Base-by-base conservation (phyloP, 2,797 vertebrate species). In the Cynodonichthys magdalenae region DNA sequence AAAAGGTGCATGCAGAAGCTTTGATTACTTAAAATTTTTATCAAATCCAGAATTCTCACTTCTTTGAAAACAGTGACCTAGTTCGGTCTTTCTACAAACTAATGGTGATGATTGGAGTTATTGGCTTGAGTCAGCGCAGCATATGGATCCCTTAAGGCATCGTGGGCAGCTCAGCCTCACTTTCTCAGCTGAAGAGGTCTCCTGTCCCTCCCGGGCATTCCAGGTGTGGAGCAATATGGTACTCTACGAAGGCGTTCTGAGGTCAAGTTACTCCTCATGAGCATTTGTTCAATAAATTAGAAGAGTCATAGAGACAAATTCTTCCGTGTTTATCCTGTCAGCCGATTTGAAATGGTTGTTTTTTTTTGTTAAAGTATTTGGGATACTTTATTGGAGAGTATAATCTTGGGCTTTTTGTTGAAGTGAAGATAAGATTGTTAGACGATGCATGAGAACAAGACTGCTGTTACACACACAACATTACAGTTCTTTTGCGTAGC, bases 221-320 rank as follows among this genome's bases (percentile, higher is more conserved):
- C 84, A 86, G 85, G 87, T 88, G 79, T 76, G 74, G 70, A 27
- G 57, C 88, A 89, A 90, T 90, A 87, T 92, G 90, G 71, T 73
- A 59, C 39, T 73, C 36, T 5, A 44, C 67, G 52, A 59, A 2
- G 5, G 15, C 4, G 5, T 45, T 66, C 34, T 57, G 66, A 81
- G 79, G 76, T 84, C 64, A 34, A 48, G 45, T 15, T 3, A 6
- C 69, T 59, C 47, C 47, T 66, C n/a, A 9, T 18, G 29, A 44
- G 6, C 53, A 29, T 61, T 52, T 14, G 9, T 6, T 8, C 11
- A 28, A 36, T 11, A 42, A 53, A 62, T 41, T 53, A 53, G 45
- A 18, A 56, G 1, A 9, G 67, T 47, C 20, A n/a, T 39, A 4
- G 28, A 2, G 48, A 29, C 2, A 8, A 36, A 14, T 44, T 24